A percentile compares a stretch with the other conserved stretches of the same genome.
These are phyloP conservation scores for Drosophila carrolli DNA, from an alignment of 1,140 invertebrate genomes.

Conservation along the genomic window DNA sequence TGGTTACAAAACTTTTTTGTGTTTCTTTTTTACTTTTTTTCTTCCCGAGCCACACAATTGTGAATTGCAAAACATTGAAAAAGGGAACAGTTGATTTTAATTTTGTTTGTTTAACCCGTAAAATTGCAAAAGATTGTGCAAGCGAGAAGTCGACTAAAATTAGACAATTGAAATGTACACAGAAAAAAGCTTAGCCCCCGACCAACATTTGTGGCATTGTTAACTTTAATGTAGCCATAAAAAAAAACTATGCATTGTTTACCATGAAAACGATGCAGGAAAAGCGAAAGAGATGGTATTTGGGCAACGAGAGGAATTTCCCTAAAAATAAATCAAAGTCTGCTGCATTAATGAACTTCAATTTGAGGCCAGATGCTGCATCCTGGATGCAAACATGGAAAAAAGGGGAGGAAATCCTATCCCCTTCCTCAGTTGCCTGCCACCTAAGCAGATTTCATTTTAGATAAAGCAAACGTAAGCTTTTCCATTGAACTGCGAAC, in stretches of 20 bases:
- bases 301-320: slow-evolving; percentile 37
- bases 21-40: slow-evolving; percentile 10
- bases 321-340: slow-evolving; percentile 39
- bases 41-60: slow-evolving; percentile 23
- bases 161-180: slow-evolving; percentile 59
- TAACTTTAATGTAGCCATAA: slow-evolving; percentile 68
- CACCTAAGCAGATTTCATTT: slow-evolving; percentile 78
- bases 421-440: slow-evolving; percentile 27
- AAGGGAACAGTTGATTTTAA: slow-evolving; percentile 7
- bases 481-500: slow-evolving; percentile 57
- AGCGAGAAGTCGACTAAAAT: slow-evolving; percentile 63
- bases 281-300: slow-evolving; percentile 1
- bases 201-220: slow-evolving; percentile 35
- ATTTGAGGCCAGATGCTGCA: slow-evolving; percentile 59
- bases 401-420: background rate
- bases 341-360: slow-evolving; percentile 71
- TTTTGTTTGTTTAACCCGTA: slow-evolving; percentile 32
- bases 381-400: background rate
- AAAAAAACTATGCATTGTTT: slow-evolving; percentile 65
- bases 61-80: slow-evolving; percentile 51
- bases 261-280: slow-evolving; percentile 47
- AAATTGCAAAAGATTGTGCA: slow-evolving; percentile 47
- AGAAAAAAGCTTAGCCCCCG: slow-evolving; percentile 50
- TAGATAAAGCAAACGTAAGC: slow-evolving; percentile 72
- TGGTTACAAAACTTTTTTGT: slow-evolving; percentile 72